These are phyloP conservation scores for Drosophila nigricruria DNA, from an alignment of 2,888 invertebrate genomes.

Conservation along the genomic window DNA sequence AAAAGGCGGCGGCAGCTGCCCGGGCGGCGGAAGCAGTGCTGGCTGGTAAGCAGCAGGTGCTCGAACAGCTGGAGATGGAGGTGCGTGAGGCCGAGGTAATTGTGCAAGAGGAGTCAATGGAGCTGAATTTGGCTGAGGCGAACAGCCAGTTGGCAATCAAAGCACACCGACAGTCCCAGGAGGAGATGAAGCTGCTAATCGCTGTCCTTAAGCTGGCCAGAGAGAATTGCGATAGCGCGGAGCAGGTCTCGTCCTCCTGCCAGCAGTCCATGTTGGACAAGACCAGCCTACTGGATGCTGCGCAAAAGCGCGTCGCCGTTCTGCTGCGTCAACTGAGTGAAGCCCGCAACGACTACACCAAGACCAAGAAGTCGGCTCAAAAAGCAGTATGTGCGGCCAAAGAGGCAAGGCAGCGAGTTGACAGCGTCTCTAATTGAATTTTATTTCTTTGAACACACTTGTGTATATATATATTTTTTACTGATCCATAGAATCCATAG, in stretches of 20 bases:
- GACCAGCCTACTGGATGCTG: conserved; percentile 88
- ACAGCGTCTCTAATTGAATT: neutral
- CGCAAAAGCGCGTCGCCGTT: conserved; percentile 88
- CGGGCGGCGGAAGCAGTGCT: conserved; percentile 90
- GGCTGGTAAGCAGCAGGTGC: conserved; percentile 88
- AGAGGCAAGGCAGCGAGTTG: conserved; percentile 87
- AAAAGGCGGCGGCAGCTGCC: conserved; percentile 89
- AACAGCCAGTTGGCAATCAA: conserved; percentile 88
- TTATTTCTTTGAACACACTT: neutral
- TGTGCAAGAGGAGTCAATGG: conserved; percentile 87
- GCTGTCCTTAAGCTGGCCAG: conserved; percentile 86
- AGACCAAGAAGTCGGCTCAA: conserved; percentile 89
- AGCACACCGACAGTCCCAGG: conserved; percentile 87
- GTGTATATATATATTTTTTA: conserved; percentile 33
- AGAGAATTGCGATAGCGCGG: conserved; percentile 87
- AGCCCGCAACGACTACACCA: conserved; percentile 88
- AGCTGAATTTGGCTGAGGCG: conserved; percentile 87
- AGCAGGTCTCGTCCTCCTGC: conserved; percentile 87
- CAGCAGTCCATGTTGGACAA: conserved; percentile 88
- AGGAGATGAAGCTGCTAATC: conserved; percentile 86
- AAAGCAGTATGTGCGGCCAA: conserved; percentile 89
- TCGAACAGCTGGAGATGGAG: conserved; percentile 89
- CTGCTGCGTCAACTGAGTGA: conserved; percentile 88
- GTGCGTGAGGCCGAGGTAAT: conserved; percentile 88
- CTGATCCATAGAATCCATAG: neutral